Percentiles rank a stretch among this genome's conserved stretches.
Evolutionary conservation across 2,888 invertebrate species (phyloP).

Genomic region (Linhomoeus sp.): DNA sequence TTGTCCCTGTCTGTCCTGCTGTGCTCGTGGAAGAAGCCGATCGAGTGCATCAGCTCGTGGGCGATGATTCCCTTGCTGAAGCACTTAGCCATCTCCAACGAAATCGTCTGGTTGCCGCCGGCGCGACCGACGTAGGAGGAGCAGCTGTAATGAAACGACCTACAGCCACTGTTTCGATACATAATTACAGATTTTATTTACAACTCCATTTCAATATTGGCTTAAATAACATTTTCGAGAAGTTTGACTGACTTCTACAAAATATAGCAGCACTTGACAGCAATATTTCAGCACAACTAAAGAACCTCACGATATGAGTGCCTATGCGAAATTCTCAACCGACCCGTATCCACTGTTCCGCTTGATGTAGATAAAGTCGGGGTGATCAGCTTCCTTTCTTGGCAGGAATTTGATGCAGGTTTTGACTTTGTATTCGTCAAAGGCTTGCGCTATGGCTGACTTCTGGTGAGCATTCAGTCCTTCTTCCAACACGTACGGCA

Average conservation of each 20-base stretch:
- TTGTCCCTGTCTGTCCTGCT: conserved; percentile 54
- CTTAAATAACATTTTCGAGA: too few species aligned
- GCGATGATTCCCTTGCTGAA: conserved; percentile 41
- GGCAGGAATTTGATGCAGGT: conserved; percentile 46
- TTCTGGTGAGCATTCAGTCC: conserved; percentile 23
- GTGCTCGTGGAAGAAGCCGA: conserved; percentile 66
- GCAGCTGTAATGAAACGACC: conserved; percentile 35
- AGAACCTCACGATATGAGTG: neutral
- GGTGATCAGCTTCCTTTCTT: conserved; percentile 33
- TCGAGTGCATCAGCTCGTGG: conserved; percentile 56
- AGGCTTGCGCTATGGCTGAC: conserved; percentile 37
- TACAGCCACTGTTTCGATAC: neutral
- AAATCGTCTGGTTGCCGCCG: conserved; percentile 52
- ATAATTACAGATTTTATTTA: neutral
- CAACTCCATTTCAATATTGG: too few species aligned
- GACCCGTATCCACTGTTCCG: conserved; percentile 31
- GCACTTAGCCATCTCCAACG: conserved; percentile 37
- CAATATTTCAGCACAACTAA: neutral
- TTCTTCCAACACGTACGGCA: conserved; percentile 26
- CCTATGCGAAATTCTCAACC: neutral
- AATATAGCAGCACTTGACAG: neutral
- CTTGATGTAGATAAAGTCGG: conserved; percentile 40
- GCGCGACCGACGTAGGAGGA: conserved; percentile 54
- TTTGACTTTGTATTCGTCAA: conserved; percentile 41
- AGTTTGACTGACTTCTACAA: too few species aligned